Conservation (phyloP, 2,888 invertebrate genomes). For the Suillia variegata region DNA sequence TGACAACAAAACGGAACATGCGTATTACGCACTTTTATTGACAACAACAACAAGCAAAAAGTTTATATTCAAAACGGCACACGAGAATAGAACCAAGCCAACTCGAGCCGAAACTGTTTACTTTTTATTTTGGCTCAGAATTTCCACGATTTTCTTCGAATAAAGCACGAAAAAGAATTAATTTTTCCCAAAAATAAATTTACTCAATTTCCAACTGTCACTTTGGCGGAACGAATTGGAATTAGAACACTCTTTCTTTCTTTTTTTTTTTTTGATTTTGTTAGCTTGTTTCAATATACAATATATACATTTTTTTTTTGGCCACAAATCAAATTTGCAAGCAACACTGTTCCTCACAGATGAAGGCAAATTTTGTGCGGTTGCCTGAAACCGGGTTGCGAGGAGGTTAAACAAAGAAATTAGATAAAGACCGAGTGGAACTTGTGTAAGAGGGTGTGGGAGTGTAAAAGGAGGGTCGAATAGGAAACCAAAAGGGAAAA, state of each 20-base stretch:
- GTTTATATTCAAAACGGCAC: too few relatives aligned
- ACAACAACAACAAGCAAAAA: too few relatives aligned
- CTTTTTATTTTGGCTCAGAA: too few relatives aligned
- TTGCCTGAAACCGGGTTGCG: too few relatives aligned
- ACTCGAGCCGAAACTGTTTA: background rate
- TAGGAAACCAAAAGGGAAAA: background rate
- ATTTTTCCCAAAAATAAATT: background rate
- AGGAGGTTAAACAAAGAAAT: too few relatives aligned
- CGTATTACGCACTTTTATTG: background rate
- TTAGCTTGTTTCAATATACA: background rate
- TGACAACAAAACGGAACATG: background rate
- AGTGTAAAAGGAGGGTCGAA: too few relatives aligned
- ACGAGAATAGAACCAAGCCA: background rate
- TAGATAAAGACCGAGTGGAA: too few relatives aligned
- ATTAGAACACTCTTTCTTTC: background rate
- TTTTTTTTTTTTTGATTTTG: background rate
- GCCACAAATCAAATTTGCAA: background rate
- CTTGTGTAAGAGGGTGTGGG: slow-evolving; percentile 34
- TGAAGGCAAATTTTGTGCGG: too few relatives aligned
- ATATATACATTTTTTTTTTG: background rate
- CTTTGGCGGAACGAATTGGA: background rate
- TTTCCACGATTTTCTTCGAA: too few relatives aligned
- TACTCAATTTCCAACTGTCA: background rate
- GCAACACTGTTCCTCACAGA: slow-evolving; percentile 3
- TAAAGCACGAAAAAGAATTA: too few relatives aligned